These are phyloP conservation scores for Entomobrya multifasciata DNA, from an alignment of 2,888 invertebrate genomes.

Conservation along the genomic window DNA sequence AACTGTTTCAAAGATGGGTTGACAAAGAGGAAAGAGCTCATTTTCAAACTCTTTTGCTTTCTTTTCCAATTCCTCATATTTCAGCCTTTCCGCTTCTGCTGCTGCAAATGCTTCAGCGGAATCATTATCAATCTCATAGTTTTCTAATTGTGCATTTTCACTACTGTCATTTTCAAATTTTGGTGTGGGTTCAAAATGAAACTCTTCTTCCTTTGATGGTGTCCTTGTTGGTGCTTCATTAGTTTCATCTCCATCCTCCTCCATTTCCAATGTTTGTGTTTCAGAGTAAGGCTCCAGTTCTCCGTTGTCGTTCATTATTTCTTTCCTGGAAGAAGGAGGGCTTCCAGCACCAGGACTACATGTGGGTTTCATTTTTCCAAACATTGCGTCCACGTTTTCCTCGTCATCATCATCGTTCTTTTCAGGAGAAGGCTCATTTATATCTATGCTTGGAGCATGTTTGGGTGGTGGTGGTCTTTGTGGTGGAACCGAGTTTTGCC, in stretches of 20 bases:
- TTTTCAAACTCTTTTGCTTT: conserved; percentile 75
- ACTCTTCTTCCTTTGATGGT: conserved; percentile 65
- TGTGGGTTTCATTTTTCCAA: conserved; percentile 46
- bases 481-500: conserved; percentile 74
- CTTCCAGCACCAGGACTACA: conserved; percentile 16
- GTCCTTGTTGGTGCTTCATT: conserved; percentile 70
- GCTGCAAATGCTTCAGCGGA: background rate
- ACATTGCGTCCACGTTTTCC: conserved; percentile 38
- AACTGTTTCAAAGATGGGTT: conserved; percentile 45
- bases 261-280: conserved; percentile 80
- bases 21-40: conserved; percentile 72
- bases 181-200: conserved; percentile 59
- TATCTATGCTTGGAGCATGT: conserved; percentile 61
- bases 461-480: conserved; percentile 79
- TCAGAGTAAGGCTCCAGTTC: conserved; percentile 66
- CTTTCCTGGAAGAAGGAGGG: conserved; percentile 39
- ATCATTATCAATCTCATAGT: background rate
- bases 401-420: conserved; percentile 44
- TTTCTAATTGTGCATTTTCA: conserved; percentile 48
- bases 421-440: conserved; percentile 58
- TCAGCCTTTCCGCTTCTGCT: conserved; percentile 40
- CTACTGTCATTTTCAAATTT: conserved; percentile 52
- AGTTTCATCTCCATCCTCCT: conserved; percentile 72
- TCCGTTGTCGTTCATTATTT: conserved; percentile 48
- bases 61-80: conserved; percentile 61